Conservation (phyloP, 1,140 invertebrate species). For the Campoletis sonorensis region DNA sequence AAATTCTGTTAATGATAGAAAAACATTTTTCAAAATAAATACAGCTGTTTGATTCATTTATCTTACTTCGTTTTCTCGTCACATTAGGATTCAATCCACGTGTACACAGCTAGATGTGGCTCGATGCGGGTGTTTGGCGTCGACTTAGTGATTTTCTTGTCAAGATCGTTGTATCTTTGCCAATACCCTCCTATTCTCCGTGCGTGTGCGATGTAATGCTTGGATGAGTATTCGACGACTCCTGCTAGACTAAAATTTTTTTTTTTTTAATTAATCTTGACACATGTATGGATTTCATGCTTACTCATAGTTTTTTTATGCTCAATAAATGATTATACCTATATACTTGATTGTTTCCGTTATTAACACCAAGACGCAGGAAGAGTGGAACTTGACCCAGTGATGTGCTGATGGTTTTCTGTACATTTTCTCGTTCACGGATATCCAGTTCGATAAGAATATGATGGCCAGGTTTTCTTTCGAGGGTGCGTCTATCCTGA, state of each 20-base stretch:
- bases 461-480: neutral
- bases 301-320: too few species aligned
- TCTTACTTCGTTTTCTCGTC: too few species aligned
- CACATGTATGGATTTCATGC: too few species aligned
- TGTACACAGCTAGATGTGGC: slow-evolving; percentile 14
- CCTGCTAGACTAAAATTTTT: neutral
- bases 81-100: neutral
- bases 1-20: too few species aligned
- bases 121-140: neutral
- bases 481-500: slow-evolving; percentile 6
- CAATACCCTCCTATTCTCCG: neutral
- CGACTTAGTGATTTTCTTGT: neutral
- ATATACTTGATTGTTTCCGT: too few species aligned
- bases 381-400: neutral
- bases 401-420: neutral
- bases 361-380: too few species aligned
- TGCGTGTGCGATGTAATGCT: slow-evolving; percentile 8
- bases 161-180: slow-evolving; percentile 24
- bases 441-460: slow-evolving; percentile 36
- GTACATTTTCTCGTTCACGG: slow-evolving; percentile 7
- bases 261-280: too few species aligned
- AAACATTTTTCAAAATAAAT: too few species aligned
- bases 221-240: neutral
- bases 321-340: too few species aligned
- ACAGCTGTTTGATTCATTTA: too few species aligned